Percentiles rank a stretch among this genome's conserved stretches.
Conservation (phyloP, 1,140 invertebrate species). For the Asbolus verrucosus region DNA sequence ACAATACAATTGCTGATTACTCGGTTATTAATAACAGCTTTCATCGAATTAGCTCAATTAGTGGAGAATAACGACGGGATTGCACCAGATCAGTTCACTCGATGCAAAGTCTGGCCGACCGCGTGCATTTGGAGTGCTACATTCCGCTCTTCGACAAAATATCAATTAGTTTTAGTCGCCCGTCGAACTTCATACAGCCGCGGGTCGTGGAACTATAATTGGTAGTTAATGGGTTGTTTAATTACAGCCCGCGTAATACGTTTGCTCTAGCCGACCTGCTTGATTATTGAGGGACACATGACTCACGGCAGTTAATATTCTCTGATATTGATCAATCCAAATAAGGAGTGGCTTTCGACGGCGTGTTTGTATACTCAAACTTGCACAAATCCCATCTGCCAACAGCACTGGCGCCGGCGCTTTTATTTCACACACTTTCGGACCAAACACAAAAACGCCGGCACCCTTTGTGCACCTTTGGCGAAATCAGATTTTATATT, state of each 20-base stretch:
- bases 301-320: conserved; percentile 38
- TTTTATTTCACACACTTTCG: conserved; percentile 18
- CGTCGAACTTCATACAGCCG: background rate
- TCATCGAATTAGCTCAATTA: conserved; percentile 41
- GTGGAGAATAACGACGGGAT: conserved; percentile 9
- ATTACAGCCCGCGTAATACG: conserved; percentile 23
- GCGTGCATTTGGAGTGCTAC: no score
- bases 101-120: conserved; percentile 8
- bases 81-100: conserved; percentile 1
- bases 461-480: background rate
- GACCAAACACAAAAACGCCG: conserved; percentile 16
- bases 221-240: conserved; percentile 38
- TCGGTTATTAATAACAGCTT: conserved; percentile 44
- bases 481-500: conserved; percentile 26
- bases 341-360: conserved; percentile 43
- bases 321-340: conserved; percentile 43
- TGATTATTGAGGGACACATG: conserved; percentile 34
- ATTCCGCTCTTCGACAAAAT: no score
- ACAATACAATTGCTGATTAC: conserved; percentile 39
- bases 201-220: conserved; percentile 14
- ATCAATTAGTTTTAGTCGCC: background rate
- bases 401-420: conserved; percentile 14
- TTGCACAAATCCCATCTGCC: conserved; percentile 20
- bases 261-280: conserved; percentile 7
- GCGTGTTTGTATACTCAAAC: conserved; percentile 40